Base-by-base conservation (phyloP, 2,888 invertebrate species). In the Hedychridium roseum region DNA sequence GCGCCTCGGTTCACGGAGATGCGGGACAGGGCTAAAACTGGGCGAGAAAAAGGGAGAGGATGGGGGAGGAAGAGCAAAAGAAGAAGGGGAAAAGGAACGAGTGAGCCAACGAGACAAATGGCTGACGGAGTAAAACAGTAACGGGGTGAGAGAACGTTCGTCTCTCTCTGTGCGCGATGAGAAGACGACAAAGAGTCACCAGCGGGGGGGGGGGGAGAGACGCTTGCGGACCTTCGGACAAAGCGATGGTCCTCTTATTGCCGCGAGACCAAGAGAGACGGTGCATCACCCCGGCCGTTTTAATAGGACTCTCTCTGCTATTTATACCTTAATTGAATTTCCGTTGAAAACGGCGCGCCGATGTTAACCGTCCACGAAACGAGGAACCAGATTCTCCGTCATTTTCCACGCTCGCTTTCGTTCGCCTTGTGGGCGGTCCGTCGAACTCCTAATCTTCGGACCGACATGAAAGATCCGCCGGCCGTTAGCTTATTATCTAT, bases 321-420 rank as follows among this genome's bases (percentile, higher is more conserved):
- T 68, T 66, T 68, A 66, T 66, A 67, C 57, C 57, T 56, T 64
- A 64, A 68, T 65, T 59, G 61, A 68, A 67, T 64, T 68, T 68
- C 62, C 65, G 60, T 58, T 61, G 54, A 60, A 61, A 67, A 61
- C 46, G 39, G 28, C 43, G 21, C 23, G 37, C 20, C 47, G 36
- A 34, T 20, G 43, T 50, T 46, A 50, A 49, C 43, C 48, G 41
- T 36, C 43, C 50, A 23, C 40, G 35, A 47, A 61, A 56, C 40
- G 43, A 31, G 45, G 30, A 17, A 43, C 35, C n/a, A n/a, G n/a
- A n/a, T n/a, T n/a, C n/a, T n/a, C n/a, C n/a, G n/a, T n/a, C n/a
- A n/a, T n/a, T n/a, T n/a, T n/a, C n/a, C n/a, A n/a, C n/a, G n/a
- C n/a, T n/a, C n/a, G n/a, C n/a, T n/a, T n/a, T n/a, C n/a, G n/a